Base-by-base conservation (phyloP, 2,888 invertebrate genomes). In the Erynnis tages region DNA sequence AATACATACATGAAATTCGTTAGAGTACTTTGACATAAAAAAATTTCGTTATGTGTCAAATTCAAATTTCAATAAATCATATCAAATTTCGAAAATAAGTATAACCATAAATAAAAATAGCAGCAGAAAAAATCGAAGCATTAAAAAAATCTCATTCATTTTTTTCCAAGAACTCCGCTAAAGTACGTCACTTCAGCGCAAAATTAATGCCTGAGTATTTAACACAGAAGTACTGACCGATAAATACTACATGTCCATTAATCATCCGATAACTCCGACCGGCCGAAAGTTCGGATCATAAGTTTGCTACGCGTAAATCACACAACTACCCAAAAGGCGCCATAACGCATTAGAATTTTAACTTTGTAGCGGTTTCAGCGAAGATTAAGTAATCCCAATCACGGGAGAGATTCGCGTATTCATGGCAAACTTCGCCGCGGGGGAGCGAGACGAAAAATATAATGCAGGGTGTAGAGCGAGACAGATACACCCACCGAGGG, bases 331-430 rank as follows among this genome's bases (percentile, higher is more conserved):
- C 79, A 63, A 48, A n/a, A 74, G 78, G 77, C 72, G 73, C 40
- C 25, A 25, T 76, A 71, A 78, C 76, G 75, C 78, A 80, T 80
- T 75, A 81, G 76, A 81, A 85, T 82, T 83, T 84, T 81, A 79
- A 84, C 73, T 66, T 75, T 67, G 69, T 53, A 74, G 72, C 79
- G 74, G 71, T 75, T 79, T 74, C 74, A 64, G 72, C 69, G 71
- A 73, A 79, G 79, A 87, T 87, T 86, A 85, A 81, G 81, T 82
- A 85, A 87, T 84, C 82, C 83, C 83, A 83, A 84, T 87, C 84
- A 83, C 74, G 73, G 73, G 69, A 67, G 69, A 79, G 82, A 84
- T 79, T 81, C 80, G 76, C 75, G 75, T 77, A 74, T 79, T 82
- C 81, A 76, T 74, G 71, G 65, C 68, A 69, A 80, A 85, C 72